These are phyloP conservation scores for Coptotermes formosanus DNA, from an alignment of 1,140 invertebrate genomes.

Conservation along the genomic window DNA sequence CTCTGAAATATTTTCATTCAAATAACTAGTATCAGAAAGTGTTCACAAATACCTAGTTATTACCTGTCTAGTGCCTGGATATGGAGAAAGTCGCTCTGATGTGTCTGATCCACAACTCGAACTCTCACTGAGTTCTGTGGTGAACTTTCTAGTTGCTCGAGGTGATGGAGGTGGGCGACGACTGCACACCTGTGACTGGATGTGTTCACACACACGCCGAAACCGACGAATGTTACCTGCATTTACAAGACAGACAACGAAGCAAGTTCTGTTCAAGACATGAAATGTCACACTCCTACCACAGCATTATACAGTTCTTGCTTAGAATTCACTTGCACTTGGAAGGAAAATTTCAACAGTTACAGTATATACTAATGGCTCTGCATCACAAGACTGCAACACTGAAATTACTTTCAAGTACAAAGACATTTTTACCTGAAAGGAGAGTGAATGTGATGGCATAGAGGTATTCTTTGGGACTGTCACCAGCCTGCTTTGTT, in stretches of 20 bases:
- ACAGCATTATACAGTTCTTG: too few relatives aligned
- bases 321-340: too few relatives aligned
- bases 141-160: slow-evolving; percentile 63
- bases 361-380: too few relatives aligned
- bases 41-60: neutral
- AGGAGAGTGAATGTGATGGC: slow-evolving; percentile 95
- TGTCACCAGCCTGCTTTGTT: slow-evolving; percentile 60
- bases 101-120: slow-evolving; percentile 81
- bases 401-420: too few relatives aligned
- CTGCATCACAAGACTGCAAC: too few relatives aligned
- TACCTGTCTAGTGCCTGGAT: slow-evolving; percentile 57
- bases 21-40: neutral
- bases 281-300: too few relatives aligned
- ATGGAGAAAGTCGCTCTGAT: slow-evolving; percentile 68
- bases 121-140: slow-evolving; percentile 72
- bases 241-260: slow-evolving; percentile 35
- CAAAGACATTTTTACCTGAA: slow-evolving; percentile 65
- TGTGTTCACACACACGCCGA: slow-evolving; percentile 92
- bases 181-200: slow-evolving; percentile 83
- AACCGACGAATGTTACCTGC: slow-evolving; percentile 92
- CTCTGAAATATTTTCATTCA: too few relatives aligned
- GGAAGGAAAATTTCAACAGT: too few relatives aligned
- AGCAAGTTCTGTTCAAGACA: neutral
- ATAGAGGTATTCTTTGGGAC: slow-evolving; percentile 80
- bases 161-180: slow-evolving; percentile 71